Base-by-base conservation (phyloP, 2,888 invertebrate species). In the Drosophila maculinotata region DNA sequence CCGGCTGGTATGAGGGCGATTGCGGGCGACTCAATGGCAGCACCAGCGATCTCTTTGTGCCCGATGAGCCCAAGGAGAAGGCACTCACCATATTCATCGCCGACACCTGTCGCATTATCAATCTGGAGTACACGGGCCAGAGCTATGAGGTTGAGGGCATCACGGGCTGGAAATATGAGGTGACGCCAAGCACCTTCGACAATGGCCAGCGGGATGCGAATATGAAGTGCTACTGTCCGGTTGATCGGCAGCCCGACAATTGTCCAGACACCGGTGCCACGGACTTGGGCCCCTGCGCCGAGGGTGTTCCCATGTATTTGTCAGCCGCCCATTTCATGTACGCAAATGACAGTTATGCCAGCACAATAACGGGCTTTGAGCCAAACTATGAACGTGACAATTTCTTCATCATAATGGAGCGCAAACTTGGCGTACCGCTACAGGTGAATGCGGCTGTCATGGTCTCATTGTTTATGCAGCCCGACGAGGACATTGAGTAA, bases 31-130 rank as follows among this genome's bases (percentile, higher is more conserved):
- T 97, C 0, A 93, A 93, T 77, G 97, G 97, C 20, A 95, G 95
- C 15, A 94, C 95, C 0, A 96, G 97, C 0, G 97, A 97, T 91
- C 92, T 97, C 28, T 97, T 95, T 94, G 96, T 96, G 12, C 96
- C 96, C 0, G 69, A 88, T 12, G 79, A 90, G 48, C 73, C 80
- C 2, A 82, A 92, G 0, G 92, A 94, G 4, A 93, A 94, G 57
- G 89, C 93, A 0, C 91, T 96, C 3, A 91, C 93, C 0, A 91
- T 97, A 64, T 97, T 95, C 90, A 93, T 95, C 0, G 92, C 95
- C 0, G 97, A 97, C 90, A 92, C 96, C 54, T 97, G 97, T 93
- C 94, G 96, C 94, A 95, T 90, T 91, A 94, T 93, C 3, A 90
- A 90, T 60, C 58, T 92, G 30, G 89, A 88, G 17, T 90, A 85